phyloP scores from a whole-genome alignment of 2,797 vertebrate genomes.

The Platyrinchus mystaceus region DNA sequence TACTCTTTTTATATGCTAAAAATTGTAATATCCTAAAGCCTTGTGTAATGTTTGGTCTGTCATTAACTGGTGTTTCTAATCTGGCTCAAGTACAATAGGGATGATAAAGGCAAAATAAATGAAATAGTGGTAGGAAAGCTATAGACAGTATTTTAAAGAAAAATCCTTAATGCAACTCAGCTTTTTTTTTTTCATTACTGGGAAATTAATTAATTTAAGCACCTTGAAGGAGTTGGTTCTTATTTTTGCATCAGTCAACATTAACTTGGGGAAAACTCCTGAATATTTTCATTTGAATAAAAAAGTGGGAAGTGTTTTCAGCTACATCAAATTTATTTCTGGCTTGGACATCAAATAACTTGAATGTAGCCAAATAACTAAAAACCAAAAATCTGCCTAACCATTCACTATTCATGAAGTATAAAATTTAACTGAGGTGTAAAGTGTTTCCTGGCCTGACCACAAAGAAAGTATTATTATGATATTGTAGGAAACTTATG shows the following conservation, averaged over 20 bases:
- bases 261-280: neutral
- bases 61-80: neutral
- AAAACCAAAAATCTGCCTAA: neutral
- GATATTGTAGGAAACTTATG: neutral
- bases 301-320: neutral
- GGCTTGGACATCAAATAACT: neutral
- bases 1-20: neutral
- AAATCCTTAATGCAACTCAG: neutral
- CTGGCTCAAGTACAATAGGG: neutral
- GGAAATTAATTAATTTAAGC: neutral
- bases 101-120: neutral
- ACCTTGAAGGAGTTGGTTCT: neutral
- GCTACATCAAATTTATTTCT: neutral
- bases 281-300: neutral
- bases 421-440: neutral
- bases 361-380: neutral
- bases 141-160: neutral
- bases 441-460: neutral
- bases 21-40: neutral
- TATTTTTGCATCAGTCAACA: neutral
- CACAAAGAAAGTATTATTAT: neutral
- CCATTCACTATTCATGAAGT: neutral
- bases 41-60: neutral
- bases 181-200: neutral
- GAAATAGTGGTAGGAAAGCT: neutral